Evolutionary conservation across 2,113 vertebrate genomes (phyloP), one percentile per base, ranked within the genome.

Genomic region (Brienomyrus longianalis): DNA sequence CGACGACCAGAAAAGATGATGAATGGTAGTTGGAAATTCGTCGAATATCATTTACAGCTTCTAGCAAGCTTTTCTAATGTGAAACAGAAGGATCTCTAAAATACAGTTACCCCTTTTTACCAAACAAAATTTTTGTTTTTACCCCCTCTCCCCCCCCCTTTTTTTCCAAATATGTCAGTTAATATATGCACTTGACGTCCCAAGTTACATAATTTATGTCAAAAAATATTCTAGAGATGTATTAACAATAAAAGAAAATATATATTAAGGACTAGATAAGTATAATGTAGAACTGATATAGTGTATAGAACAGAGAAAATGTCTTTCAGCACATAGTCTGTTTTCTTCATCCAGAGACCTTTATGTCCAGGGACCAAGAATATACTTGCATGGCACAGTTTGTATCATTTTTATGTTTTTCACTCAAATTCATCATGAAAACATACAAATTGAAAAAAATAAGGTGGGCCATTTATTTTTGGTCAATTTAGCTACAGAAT

Each of bases 31-130:
- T 80, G 74, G 74, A 80, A 80, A 80, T 80, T 80, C 4, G 17
- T 80, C 35, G 74, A 80, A 80, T 80, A 80, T 80, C 74, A 39
- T 80, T 80, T 80, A 80, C 74, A 80, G 74, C 74, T 80, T 80
- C 17, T 19, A 43, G 31, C 35, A 17, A 21, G 35, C 17, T 43
- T 80, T 70, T 70, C 62, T 80, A 80, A 80, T 80, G 74, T 11
- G 17, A 43, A 80, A 80, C 74, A 39, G 74, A 35, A 80, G 31
- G 62, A 70, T 70, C 62, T 70, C 62, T 70, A n/a, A 70, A 80
- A 19, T 80, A 74, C 66, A 80, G 74, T 80, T 43, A 80, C 74
- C 35, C 31, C 31, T 80, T 80, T 43, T 80, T 39, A 80, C 74
- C 13, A n/a, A 80, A 35, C 83, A 48, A 48, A 3, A 3, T 84